These are phyloP conservation scores for Philaethria dido DNA, from an alignment of 2,888 invertebrate genomes.

Conservation along the genomic window DNA sequence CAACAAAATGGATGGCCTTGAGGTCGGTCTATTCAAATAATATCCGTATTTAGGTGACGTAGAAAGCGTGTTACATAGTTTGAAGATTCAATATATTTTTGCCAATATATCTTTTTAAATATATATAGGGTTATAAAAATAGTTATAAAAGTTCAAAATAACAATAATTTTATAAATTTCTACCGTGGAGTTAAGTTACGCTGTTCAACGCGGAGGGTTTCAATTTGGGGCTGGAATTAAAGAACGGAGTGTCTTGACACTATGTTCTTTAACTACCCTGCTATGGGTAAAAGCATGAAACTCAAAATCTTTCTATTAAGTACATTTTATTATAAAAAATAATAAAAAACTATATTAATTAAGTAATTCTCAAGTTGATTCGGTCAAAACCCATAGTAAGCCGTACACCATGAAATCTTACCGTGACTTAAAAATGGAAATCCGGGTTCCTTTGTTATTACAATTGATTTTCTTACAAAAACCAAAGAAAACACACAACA, in stretches of 20 bases:
- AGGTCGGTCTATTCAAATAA: conserved; percentile 11
- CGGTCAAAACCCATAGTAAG: neutral
- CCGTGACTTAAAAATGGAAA: conserved; percentile 60
- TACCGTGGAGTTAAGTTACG: too few relatives aligned
- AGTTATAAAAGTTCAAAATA: too few relatives aligned
- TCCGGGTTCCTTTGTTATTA: conserved; percentile 76
- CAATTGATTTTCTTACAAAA: conserved; percentile 69
- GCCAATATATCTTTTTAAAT: too few relatives aligned
- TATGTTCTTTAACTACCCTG: too few relatives aligned
- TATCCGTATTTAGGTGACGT: conserved; percentile 23
- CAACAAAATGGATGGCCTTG: conserved; percentile 10
- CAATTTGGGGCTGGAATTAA: too few relatives aligned
- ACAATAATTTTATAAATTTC: too few relatives aligned
- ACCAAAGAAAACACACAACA: conserved; percentile 67
- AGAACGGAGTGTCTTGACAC: too few relatives aligned
- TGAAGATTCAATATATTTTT: neutral
- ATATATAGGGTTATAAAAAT: too few relatives aligned
- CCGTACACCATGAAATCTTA: conserved; percentile 4
- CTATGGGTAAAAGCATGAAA: too few relatives aligned
- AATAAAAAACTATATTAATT: neutral
- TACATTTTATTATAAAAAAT: too few relatives aligned
- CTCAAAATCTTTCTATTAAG: too few relatives aligned
- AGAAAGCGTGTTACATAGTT: conserved; percentile 6
- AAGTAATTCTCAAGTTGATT: neutral
- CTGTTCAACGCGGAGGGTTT: too few relatives aligned